Evolutionary conservation across 1,140 invertebrate species (phyloP).

Genomic region (Cydia fagiglandana): DNA sequence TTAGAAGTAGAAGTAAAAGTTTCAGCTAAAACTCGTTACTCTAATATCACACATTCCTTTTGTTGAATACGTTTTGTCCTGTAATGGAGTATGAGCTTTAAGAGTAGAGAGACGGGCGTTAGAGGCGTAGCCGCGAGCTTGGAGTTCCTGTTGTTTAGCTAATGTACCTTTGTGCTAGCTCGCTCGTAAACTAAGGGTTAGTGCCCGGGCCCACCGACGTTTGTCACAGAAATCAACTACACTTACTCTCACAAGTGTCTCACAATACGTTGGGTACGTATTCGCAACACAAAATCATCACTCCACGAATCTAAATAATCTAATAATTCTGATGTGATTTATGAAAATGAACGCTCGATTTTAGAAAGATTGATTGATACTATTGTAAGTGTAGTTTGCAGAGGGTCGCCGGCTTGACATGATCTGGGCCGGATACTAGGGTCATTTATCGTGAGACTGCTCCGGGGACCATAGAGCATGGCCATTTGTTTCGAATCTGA

Average conservation of each 20-base stretch:
- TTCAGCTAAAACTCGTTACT: background rate
- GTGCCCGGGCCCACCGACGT: conserved; percentile 47
- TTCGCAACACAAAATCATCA: too few relatives aligned
- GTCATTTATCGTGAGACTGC: conserved; percentile 40
- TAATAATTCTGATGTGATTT: conserved; percentile 1
- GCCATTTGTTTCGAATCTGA: conserved; percentile 44
- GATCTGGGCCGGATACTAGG: conserved; percentile 40
- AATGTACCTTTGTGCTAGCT: conserved; percentile 64
- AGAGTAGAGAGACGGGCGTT: conserved; percentile 23
- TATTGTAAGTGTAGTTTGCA: background rate
- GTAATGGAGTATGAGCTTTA: background rate
- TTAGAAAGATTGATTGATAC: conserved; percentile 5
- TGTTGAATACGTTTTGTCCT: conserved; percentile 9
- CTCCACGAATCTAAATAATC: background rate
- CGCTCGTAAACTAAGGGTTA: conserved; percentile 60
- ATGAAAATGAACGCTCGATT: background rate
- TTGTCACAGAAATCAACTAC: conserved; percentile 40
- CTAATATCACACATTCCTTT: background rate
- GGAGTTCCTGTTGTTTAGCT: conserved; percentile 63
- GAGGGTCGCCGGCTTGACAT: conserved; percentile 31
- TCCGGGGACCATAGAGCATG: conserved; percentile 36
- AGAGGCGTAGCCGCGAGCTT: conserved; percentile 49
- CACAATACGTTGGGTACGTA: too few relatives aligned
- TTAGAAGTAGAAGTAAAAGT: background rate
- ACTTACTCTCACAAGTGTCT: background rate